Base-by-base conservation (phyloP, 2,113 vertebrate genomes). In the Lasiurus borealis region DNA sequence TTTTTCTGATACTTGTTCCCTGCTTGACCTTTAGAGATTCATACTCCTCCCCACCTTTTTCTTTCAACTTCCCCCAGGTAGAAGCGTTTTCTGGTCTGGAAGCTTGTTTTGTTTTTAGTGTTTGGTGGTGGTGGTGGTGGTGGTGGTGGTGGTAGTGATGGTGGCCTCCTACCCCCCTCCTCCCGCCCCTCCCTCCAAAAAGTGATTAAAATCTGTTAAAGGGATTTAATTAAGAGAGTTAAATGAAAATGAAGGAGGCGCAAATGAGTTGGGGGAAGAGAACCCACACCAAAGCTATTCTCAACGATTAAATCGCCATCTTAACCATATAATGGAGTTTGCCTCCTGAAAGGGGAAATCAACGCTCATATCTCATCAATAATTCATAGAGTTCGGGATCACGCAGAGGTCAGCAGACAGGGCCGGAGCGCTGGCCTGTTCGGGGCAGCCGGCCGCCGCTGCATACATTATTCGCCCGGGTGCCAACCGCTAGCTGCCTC, bases 251-350 rank as follows among this genome's bases (percentile, higher is more conserved):
- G 98, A 98, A 98, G 98, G 97, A 97, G 98, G 97, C 95, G 94
- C 98, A 98, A 98, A 98, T 98, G 98, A 98, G 98, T 97, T 98
- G 98, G 98, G 96, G 97, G 90, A 6, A 6, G 52, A 88, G 96
- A 98, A 98, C 98, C 98, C 98, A 98, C 98, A 98, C 97, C 98
- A 97, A 96, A 98, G 98, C 98, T 99, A 99, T 99, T 99, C 99
- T 99, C 99, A 99, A 99, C 99, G 99, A 99, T 99, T 99, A 99
- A 99, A 99, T 99, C 99, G 98, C 99, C 99, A 99, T 99, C 99
- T 99, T 99, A 98, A 97, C 98, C 98, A 98, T 98, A 98, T 99
- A 99, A 99, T 99, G 99, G 99, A 99, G 99, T 99, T 99, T 99
- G 99, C 99, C 99, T 99, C 99, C 99, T 99, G 99, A 99, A 99